These are phyloP conservation scores for Plemyria rubiginata DNA, from an alignment of 2,888 invertebrate genomes.

Conservation along the genomic window DNA sequence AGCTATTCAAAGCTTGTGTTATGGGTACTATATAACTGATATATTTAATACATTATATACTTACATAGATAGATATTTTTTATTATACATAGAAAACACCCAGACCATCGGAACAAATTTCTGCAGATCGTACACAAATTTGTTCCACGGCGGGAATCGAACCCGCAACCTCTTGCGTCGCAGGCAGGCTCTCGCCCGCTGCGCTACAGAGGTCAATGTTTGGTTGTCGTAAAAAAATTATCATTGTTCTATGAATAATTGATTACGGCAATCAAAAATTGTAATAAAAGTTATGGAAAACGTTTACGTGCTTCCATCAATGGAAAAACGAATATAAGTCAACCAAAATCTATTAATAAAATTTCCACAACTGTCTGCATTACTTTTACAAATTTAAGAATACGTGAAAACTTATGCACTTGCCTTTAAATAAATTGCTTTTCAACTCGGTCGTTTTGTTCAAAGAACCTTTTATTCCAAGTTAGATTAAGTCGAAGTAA, in stretches of 20 bases:
- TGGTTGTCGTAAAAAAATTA: slow-evolving; percentile 1
- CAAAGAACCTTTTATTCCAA: slow-evolving; percentile 13
- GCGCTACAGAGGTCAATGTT: too few species aligned
- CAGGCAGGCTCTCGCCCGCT: too few species aligned
- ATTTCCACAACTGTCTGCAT: background rate
- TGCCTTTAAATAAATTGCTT: slow-evolving; percentile 8
- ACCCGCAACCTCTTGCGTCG: too few species aligned
- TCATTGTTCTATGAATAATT: background rate
- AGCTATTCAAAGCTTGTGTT: too few species aligned
- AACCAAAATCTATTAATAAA: background rate
- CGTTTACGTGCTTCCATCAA: background rate
- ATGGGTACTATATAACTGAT: too few species aligned
- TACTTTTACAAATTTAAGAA: background rate
- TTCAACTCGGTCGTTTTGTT: slow-evolving; percentile 8
- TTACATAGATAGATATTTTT: too few species aligned
- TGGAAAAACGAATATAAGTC: background rate
- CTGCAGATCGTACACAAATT: too few species aligned
- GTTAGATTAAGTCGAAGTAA: slow-evolving; percentile 19
- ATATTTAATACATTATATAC: too few species aligned
- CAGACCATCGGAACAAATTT: too few species aligned
- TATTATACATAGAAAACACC: too few species aligned
- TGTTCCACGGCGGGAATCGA: too few species aligned
- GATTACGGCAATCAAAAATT: too few species aligned
- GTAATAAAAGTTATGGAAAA: background rate
- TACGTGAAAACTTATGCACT: background rate